These are phyloP conservation scores for Grantiella picta DNA, from an alignment of 2,113 vertebrate species.

Conservation along the genomic window DNA sequence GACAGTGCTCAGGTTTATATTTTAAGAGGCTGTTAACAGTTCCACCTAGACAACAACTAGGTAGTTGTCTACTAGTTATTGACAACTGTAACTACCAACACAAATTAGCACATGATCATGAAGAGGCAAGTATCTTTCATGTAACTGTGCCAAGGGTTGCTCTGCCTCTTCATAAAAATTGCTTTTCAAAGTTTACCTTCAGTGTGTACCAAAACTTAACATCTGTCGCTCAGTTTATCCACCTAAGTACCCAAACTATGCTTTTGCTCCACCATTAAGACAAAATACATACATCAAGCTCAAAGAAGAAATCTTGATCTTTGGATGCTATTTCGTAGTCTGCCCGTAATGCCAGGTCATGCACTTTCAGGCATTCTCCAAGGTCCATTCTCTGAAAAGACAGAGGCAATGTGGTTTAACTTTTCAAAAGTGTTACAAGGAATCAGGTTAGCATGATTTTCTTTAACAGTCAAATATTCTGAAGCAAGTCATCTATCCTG, in stretches of 20 bases:
- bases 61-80: too few relatives aligned
- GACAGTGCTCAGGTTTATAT: not conserved
- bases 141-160: not conserved
- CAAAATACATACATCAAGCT: constrained; percentile 91
- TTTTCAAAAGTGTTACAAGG: not conserved
- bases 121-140: not conserved
- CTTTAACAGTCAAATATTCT: not conserved
- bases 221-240: not conserved
- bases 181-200: not conserved
- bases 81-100: not conserved
- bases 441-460: not conserved
- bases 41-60: not conserved
- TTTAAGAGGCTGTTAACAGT: not conserved
- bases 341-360: constrained; percentile 94
- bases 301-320: constrained; percentile 97
- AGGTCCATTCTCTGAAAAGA: constrained; percentile 92
- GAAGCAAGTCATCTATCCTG: not conserved
- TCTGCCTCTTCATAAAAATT: not conserved
- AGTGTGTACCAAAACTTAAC: not conserved
- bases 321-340: constrained; percentile 98
- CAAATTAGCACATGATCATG: not conserved
- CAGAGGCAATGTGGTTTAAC: not conserved
- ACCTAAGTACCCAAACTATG: not conserved
- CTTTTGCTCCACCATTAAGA: not conserved
- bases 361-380: constrained; percentile 96